phyloP scores from a whole-genome alignment of 2,113 vertebrate genomes.

The Siphamia tubifer region DNA sequence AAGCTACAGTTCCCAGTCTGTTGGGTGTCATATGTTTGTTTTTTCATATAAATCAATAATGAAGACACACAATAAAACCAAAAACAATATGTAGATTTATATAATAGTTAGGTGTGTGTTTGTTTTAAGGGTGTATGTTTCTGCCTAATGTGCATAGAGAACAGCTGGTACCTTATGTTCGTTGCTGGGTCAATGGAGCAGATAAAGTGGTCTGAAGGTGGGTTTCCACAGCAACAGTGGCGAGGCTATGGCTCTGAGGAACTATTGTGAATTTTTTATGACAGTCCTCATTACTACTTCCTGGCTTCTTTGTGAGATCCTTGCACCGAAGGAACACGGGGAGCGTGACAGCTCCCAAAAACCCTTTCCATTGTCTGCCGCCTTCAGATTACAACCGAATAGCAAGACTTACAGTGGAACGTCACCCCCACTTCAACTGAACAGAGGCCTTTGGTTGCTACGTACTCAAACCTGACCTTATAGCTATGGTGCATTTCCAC shows the following conservation, averaged over 20 bases:
- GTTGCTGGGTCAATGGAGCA: constrained; percentile 1
- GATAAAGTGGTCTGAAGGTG: constrained; percentile 37
- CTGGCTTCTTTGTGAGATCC: constrained; percentile 21
- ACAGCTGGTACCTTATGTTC: constrained; percentile 2
- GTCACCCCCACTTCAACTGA: background rate
- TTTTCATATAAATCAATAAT: no score
- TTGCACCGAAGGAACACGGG: background rate
- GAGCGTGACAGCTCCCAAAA: constrained; percentile 21
- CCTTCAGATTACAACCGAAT: constrained; percentile 25
- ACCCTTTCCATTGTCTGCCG: constrained; percentile 11
- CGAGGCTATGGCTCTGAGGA: constrained; percentile 15
- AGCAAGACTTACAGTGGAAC: background rate
- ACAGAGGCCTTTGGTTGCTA: constrained; percentile 1
- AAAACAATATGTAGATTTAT: no score
- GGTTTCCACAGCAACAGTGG: constrained; percentile 60
- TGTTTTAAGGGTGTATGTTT: background rate
- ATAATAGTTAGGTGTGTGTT: background rate
- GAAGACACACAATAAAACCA: no score
- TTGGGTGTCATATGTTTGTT: no score
- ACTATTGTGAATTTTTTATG: constrained; percentile 67
- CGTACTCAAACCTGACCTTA: constrained; percentile 16
- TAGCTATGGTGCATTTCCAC: background rate
- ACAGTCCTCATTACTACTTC: constrained; percentile 60
- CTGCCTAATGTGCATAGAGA: background rate
- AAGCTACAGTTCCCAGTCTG: no score